Percentiles rank a stretch among this genome's conserved stretches.
Conservation (phyloP, 2,113 vertebrate species). For the Connochaetes taurinus region DNA sequence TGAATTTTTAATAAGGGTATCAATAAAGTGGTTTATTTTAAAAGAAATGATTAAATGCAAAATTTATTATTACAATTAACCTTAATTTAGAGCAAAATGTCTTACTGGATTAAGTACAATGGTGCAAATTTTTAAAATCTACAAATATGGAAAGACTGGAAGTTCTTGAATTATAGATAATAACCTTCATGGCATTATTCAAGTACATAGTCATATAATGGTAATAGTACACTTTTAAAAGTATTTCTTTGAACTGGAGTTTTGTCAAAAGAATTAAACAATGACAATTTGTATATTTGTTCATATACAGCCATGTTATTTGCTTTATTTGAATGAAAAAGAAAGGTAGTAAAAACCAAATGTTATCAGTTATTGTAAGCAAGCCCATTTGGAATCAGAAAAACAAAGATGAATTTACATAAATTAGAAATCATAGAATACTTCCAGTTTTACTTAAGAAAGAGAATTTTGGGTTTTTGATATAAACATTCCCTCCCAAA, state of each 20-base stretch:
- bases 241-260: neutral
- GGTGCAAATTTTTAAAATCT: neutral
- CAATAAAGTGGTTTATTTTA: constrained; percentile 12
- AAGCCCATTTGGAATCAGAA: neutral
- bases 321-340: neutral
- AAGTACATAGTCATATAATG: neutral
- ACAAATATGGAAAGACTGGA: neutral
- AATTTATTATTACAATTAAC: neutral
- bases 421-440: neutral
- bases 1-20: constrained; percentile 15
- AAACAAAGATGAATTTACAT: neutral
- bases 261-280: constrained; percentile 3
- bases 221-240: neutral
- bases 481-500: neutral
- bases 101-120: neutral
- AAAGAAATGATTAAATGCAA: neutral
- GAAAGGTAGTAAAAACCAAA: neutral
- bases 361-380: neutral
- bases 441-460: constrained; percentile 35
- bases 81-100: neutral
- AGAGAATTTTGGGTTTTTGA: neutral
- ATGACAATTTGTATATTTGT: neutral
- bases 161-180: neutral
- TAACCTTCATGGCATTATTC: neutral
- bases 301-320: neutral